Conservation (phyloP, 2,113 vertebrate species). For the Phalacrocorax carbo region DNA sequence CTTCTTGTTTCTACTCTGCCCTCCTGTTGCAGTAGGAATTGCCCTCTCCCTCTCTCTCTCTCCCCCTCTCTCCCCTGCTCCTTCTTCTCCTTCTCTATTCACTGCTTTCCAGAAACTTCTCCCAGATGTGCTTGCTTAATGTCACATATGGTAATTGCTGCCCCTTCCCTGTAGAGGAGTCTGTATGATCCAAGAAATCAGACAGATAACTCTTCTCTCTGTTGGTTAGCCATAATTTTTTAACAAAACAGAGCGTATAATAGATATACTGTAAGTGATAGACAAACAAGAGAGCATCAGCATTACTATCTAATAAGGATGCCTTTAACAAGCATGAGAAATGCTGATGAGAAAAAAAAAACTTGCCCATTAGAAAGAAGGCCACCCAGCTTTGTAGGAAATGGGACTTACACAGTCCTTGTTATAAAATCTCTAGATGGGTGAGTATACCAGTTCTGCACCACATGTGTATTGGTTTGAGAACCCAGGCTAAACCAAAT, state of each 20-base stretch:
- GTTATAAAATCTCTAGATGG: background rate
- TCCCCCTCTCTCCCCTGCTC: background rate
- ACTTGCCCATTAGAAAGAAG: background rate
- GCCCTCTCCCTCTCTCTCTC: background rate
- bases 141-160: background rate
- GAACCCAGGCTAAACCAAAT: background rate
- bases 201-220: background rate
- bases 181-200: background rate
- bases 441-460: background rate
- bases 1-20: background rate
- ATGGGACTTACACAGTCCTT: background rate
- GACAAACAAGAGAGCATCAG: background rate
- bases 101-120: background rate
- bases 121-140: background rate
- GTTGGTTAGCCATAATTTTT: background rate
- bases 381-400: background rate
- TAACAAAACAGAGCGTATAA: background rate
- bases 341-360: background rate
- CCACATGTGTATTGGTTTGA: background rate
- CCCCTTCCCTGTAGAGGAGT: background rate
- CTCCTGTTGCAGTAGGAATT: background rate
- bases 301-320: background rate
- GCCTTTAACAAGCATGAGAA: background rate
- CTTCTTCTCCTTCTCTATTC: background rate
- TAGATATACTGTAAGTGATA: background rate